A percentile compares a stretch with the other conserved stretches of the same genome.
These are phyloP conservation scores for Pseudachorutes palmiensis DNA, from an alignment of 1,140 invertebrate genomes.

Conservation along the genomic window DNA sequence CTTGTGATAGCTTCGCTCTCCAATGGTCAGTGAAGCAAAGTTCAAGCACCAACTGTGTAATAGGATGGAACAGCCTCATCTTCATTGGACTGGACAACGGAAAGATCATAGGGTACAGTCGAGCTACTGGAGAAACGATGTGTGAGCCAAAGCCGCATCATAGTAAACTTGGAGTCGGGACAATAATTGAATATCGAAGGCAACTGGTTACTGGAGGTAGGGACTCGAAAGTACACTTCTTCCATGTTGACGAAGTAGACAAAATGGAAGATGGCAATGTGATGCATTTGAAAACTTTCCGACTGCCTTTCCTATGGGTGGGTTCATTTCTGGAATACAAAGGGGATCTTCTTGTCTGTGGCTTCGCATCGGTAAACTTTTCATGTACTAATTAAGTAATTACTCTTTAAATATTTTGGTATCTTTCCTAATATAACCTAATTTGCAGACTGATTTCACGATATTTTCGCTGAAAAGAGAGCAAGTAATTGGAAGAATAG, in stretches of 20 bases:
- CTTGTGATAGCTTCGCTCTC: too few relatives aligned
- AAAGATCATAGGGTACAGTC: background rate
- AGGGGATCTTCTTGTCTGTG: constrained; percentile 4
- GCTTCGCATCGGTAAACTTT: background rate
- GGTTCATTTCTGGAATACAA: background rate
- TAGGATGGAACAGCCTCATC: background rate
- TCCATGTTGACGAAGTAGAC: background rate
- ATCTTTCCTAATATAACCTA: background rate
- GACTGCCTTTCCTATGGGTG: background rate
- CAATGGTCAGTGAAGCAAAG: background rate
- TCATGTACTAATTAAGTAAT: background rate
- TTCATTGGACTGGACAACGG: constrained; percentile 4
- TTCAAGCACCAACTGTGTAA: background rate
- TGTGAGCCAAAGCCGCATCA: background rate
- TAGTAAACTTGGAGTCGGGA: background rate
- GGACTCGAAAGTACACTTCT: background rate
- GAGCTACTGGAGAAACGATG: background rate
- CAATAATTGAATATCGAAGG: background rate
- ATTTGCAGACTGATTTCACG: background rate
- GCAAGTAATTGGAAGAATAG: background rate
- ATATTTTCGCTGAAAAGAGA: background rate
- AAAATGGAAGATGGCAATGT: background rate
- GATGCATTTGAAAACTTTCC: background rate
- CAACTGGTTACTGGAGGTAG: background rate
- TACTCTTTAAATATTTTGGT: background rate